Base-by-base conservation (phyloP, 2,888 invertebrate genomes). In the Rhagonycha lutea region DNA sequence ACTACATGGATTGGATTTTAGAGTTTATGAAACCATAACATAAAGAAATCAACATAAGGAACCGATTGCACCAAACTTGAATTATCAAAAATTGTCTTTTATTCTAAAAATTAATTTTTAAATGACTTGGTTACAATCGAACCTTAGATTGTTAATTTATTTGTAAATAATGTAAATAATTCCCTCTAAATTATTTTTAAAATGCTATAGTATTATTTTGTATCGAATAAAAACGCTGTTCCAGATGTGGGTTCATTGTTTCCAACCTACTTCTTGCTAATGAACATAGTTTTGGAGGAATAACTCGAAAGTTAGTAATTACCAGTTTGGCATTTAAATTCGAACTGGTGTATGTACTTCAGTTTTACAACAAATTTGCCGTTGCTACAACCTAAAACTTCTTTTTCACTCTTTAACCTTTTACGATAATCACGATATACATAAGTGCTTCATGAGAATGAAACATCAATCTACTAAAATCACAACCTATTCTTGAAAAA, bases 1-100 rank as follows among this genome's bases (percentile, higher is more conserved):
- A 92, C 81, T 96, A 94, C 86, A 86, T 95, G 69, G 91, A 93
- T 81, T 96, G 96, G 96, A 95, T 96, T 80, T 87, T 90, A 78
- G 92, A 93, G 78, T 94, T 95, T 47, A 61, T 76, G 4, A 7
- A 12, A 23, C 18, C 7, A 4, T 63, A 23, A 61, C 18, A 9
- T 8, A 5, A 14, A 62, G 10, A 7, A 26, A 26, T 26, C 18
- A 18, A 18, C 18, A 18, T 4, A 7, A 0, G 26, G 26, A 7
- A 26, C 26, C 26, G 26, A 26, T 26, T 26, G 26, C 7, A 26
- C 26, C 26, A 7, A 26, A 18, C 18, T 18, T 18, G 18, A 2
- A 18, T 18, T 18, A 18, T 18, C 2, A 18, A 18, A 18, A 18
- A 18, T 2, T 18, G 18, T 18, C 2, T 18, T 18, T 18, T 18